Evolutionary conservation across 30 jellyfish, hydroid and myxozoan species (phyloP).

Genomic region (Cassiopea xamachana): DNA sequence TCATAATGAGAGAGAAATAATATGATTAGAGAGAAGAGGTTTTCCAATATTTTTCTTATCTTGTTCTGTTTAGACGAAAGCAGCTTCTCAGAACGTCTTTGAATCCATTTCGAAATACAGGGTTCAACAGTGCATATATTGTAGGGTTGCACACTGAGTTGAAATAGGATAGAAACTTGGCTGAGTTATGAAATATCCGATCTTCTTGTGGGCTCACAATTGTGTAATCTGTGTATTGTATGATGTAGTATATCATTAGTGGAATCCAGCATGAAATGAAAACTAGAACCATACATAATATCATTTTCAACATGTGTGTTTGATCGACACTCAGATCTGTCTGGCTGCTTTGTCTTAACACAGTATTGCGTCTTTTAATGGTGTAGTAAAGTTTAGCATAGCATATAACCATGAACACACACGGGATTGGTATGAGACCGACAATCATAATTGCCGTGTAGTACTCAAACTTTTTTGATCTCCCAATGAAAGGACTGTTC

Average conservation of each 20-base stretch:
- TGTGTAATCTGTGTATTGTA: not conserved
- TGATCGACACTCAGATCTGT: not conserved
- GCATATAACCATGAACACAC: not conserved
- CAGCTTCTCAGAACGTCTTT: not conserved
- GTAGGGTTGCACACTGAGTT: conserved; percentile 3
- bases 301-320: not conserved
- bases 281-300: not conserved
- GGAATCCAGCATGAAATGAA: conserved; percentile 1
- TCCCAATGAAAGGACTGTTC: not conserved
- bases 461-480: conserved; percentile 1
- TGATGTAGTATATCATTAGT: not conserved
- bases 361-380: not conserved
- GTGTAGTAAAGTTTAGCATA: not conserved
- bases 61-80: not conserved
- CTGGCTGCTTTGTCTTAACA: not conserved
- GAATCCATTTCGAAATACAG: not conserved
- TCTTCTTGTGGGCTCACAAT: not conserved
- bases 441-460: not conserved
- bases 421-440: not conserved
- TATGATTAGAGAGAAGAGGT: not conserved
- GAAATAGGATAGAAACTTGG: conserved; percentile 9
- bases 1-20: not conserved
- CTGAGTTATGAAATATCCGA: not conserved
- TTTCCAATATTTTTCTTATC: not conserved
- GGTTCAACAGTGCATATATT: conserved; percentile 6